These are phyloP conservation scores for Subacronicta megacephala DNA, from an alignment of 2,888 invertebrate genomes.

Conservation along the genomic window DNA sequence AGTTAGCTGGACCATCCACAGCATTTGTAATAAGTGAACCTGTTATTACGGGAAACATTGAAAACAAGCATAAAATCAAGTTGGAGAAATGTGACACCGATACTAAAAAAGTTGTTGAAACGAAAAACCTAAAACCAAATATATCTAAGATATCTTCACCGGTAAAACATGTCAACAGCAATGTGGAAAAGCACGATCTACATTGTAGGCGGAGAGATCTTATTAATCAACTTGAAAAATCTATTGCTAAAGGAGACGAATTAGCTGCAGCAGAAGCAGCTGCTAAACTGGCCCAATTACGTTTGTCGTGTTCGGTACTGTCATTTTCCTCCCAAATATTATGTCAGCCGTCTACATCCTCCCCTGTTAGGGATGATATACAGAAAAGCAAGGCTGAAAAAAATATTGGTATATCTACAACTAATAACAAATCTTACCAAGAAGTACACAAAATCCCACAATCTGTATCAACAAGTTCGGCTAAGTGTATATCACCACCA, in stretches of 20 bases:
- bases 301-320: slow-evolving; percentile 92
- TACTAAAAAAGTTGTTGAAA: slow-evolving; percentile 3
- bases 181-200: slow-evolving; percentile 60
- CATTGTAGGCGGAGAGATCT: slow-evolving; percentile 82
- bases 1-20: slow-evolving; percentile 18
- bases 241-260: slow-evolving; percentile 94
- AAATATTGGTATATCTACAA: slow-evolving; percentile 4
- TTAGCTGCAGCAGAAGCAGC: slow-evolving; percentile 93
- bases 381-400: slow-evolving; percentile 7
- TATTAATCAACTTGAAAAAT: slow-evolving; percentile 92
- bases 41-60: slow-evolving; percentile 14
- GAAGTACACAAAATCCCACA: slow-evolving; percentile 4
- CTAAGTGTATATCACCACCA: slow-evolving; percentile 22
- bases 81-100: slow-evolving; percentile 16
- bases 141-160: slow-evolving; percentile 16
- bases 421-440: slow-evolving; percentile 14
- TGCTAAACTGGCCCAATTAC: slow-evolving; percentile 93
- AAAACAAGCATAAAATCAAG: slow-evolving; percentile 16
- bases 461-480: background rate
- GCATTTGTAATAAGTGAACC: slow-evolving; percentile 18
- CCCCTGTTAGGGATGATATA: slow-evolving; percentile 17
- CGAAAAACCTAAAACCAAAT: slow-evolving; percentile 11
- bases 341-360: slow-evolving; percentile 60
- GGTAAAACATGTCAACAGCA: slow-evolving; percentile 22
- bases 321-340: slow-evolving; percentile 85